phyloP scores from a whole-genome alignment of 1,140 invertebrate species.

The Atopsyche davidsoni region DNA sequence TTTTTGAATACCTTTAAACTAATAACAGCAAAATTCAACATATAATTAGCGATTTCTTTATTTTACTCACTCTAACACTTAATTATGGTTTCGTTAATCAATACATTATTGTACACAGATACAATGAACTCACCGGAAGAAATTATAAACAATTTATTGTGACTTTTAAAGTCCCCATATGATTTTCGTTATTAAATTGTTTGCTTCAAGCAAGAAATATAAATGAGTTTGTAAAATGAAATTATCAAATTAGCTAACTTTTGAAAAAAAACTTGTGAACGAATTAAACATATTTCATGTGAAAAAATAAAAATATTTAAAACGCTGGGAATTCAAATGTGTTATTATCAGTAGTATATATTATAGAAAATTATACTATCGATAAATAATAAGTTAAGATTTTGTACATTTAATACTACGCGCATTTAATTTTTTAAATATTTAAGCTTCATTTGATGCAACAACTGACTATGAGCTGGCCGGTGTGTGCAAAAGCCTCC shows the following conservation, averaged over 20 bases:
- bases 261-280: constrained; percentile 10
- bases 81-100: too few species aligned
- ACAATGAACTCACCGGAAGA: neutral
- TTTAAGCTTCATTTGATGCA: constrained; percentile 12
- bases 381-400: constrained; percentile 1
- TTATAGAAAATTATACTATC: constrained; percentile 12
- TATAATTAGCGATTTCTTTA: neutral
- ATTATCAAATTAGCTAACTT: constrained; percentile 12
- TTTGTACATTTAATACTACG: constrained; percentile 15
- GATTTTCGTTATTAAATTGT: constrained; percentile 5
- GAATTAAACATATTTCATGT: constrained; percentile 17
- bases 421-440: constrained; percentile 15
- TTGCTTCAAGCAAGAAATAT: constrained; percentile 17
- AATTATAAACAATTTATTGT: constrained; percentile 10
- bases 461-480: constrained; percentile 10
- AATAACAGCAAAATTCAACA: neutral
- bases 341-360: constrained; percentile 19
- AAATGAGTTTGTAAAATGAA: constrained; percentile 12
- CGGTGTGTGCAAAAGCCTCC: constrained; percentile 2
- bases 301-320: constrained; percentile 10
- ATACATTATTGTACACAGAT: too few species aligned
- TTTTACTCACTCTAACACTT: too few species aligned
- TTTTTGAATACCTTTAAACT: neutral
- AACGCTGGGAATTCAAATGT: constrained; percentile 10
- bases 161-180: constrained; percentile 14